phyloP scores from a whole-genome alignment of 37 sponge, comb jelly and placozoan genomes.

The Eunapius fragilis region DNA sequence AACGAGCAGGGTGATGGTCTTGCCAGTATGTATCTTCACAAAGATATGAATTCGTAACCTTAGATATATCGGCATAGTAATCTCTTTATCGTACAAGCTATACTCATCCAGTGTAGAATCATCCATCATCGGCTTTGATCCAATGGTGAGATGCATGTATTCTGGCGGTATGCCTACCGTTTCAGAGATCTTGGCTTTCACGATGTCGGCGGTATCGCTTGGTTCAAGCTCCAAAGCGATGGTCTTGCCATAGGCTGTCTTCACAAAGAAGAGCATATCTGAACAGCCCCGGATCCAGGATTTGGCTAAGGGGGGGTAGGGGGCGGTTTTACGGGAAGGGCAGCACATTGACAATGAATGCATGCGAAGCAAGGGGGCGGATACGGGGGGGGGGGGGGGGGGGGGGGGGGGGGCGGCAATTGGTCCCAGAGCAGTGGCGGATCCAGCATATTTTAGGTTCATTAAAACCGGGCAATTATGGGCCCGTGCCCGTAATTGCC shows the following conservation, averaged over 20 bases:
- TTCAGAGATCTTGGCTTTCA: conserved; percentile 40
- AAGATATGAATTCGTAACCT: conserved; percentile 76
- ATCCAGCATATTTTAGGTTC: too few species aligned
- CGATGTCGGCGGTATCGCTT: conserved; percentile 21
- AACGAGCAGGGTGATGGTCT: conserved; percentile 84
- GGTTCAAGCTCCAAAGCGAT: conserved; percentile 48
- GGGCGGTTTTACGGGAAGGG: too few species aligned
- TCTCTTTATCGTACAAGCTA: conserved; percentile 16
- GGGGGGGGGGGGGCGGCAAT: too few species aligned
- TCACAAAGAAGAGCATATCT: too few species aligned
- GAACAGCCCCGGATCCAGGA: too few species aligned
- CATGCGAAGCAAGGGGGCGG: too few species aligned
- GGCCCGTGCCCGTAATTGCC: too few species aligned
- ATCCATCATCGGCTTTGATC: conserved; percentile 25
- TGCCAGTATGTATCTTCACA: conserved; percentile 82
- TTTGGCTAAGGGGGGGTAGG: too few species aligned
- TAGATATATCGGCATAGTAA: conserved; percentile 2
- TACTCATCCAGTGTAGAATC: conserved; percentile 29
- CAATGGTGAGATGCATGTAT: conserved; percentile 16
- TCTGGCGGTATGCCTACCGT: conserved; percentile 24
- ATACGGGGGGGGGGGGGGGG: too few species aligned
- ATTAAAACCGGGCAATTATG: too few species aligned
- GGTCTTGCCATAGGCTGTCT: conserved; percentile 36
- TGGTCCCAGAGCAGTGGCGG: too few species aligned
- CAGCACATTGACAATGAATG: too few species aligned